Evolutionary conservation across 2,888 invertebrate species (phyloP).

Genomic region (Lypha dubia): DNA sequence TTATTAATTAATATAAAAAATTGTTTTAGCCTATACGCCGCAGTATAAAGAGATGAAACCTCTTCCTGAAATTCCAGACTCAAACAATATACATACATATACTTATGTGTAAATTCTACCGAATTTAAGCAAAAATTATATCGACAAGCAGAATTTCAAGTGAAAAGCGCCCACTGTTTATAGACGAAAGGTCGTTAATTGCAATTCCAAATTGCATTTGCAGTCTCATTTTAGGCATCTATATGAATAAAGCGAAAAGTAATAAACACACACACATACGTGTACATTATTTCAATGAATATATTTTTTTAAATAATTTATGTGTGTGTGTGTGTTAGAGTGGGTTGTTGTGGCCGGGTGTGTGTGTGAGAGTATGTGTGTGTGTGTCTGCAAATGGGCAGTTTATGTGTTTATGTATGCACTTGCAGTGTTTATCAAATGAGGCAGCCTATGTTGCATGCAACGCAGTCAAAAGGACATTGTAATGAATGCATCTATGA

Average conservation of each 20-base stretch:
- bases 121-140: no score
- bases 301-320: no score
- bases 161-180: constrained; percentile 19
- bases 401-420: background rate
- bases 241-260: constrained; percentile 27
- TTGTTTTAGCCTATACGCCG: no score
- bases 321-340: background rate
- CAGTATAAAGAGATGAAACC: no score
- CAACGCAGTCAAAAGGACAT: constrained; percentile 37
- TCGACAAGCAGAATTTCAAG: background rate
- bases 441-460: constrained; percentile 41
- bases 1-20: no score
- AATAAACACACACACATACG: constrained; percentile 7
- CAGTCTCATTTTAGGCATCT: constrained; percentile 53
- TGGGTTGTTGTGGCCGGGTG: no score
- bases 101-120: no score
- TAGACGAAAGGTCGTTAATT: constrained; percentile 39
- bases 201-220: constrained; percentile 54
- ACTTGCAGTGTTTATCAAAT: constrained; percentile 34
- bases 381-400: constrained; percentile 1
- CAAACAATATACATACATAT: no score
- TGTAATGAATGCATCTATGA: constrained; percentile 45
- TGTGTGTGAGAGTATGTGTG: background rate
- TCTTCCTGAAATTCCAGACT: no score
- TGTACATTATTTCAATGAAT: no score